Evolutionary conservation across 1,140 invertebrate genomes (phyloP).

Genomic region (Hylyphantes graminicola): DNA sequence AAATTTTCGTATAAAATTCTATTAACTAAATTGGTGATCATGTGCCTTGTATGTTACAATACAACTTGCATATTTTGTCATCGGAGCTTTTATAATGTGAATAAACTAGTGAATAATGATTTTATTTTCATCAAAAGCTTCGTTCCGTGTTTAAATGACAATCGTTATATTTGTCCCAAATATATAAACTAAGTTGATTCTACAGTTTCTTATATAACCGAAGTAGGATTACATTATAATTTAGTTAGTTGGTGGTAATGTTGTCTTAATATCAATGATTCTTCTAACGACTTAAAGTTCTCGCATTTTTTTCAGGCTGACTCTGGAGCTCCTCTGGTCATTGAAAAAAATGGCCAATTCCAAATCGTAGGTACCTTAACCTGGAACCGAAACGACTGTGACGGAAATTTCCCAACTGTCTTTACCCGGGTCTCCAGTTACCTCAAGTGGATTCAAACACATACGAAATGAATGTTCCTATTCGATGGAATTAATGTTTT

Average conservation of each 20-base stretch:
- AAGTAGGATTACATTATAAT: too few relatives aligned
- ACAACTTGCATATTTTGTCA: too few relatives aligned
- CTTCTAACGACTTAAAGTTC: not conserved
- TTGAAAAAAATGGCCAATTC: not conserved
- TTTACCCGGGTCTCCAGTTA: conserved; percentile 30
- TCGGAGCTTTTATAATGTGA: too few relatives aligned
- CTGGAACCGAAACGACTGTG: conserved; percentile 50
- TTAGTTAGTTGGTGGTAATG: too few relatives aligned
- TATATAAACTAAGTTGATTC: not conserved
- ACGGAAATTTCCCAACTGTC: conserved; percentile 12
- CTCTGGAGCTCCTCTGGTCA: conserved; percentile 40
- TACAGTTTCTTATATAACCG: too few relatives aligned
- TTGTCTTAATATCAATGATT: too few relatives aligned
- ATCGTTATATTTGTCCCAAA: not conserved
- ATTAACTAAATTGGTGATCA: too few relatives aligned
- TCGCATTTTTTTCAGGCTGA: conserved; percentile 17
- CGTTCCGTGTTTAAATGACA: not conserved
- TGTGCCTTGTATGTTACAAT: too few relatives aligned
- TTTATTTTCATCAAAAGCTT: too few relatives aligned
- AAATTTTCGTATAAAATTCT: too few relatives aligned
- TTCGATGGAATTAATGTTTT: not conserved
- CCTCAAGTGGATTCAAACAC: conserved; percentile 25
- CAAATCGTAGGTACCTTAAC: conserved; percentile 32
- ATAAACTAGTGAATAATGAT: too few relatives aligned
- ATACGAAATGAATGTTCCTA: not conserved